Evolutionary conservation across 2,888 invertebrate species (phyloP).

Genomic region (Sialis fuliginosa): DNA sequence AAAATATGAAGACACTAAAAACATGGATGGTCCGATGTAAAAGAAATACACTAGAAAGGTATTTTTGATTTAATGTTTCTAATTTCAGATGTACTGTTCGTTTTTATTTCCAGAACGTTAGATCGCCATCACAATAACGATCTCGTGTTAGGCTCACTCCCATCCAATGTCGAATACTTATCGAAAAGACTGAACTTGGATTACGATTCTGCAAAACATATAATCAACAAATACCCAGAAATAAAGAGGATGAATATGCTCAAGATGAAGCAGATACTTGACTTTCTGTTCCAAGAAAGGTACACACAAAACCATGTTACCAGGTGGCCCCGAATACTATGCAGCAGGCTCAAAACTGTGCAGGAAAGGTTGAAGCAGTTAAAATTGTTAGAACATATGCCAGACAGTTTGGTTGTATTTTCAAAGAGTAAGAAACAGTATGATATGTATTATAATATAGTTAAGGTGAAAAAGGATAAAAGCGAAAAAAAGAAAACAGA

Average conservation of each 20-base stretch:
- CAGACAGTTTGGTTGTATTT: conserved; percentile 9
- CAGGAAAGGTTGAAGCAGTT: conserved; percentile 21
- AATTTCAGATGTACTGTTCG: neutral
- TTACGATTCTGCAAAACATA: conserved; percentile 16
- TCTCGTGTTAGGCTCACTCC: conserved; percentile 21
- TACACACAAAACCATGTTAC: conserved; percentile 23
- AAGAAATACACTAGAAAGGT: conserved; percentile 21
- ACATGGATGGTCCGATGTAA: conserved; percentile 30
- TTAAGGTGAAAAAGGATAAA: conserved; percentile 5
- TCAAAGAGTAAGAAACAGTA: conserved; percentile 11
- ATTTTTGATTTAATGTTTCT: conserved; percentile 8
- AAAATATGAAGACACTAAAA: conserved; percentile 22
- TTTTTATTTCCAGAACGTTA: conserved; percentile 17
- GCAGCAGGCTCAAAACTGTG: conserved; percentile 25
- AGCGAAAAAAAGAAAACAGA: conserved; percentile 3
- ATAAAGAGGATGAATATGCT: conserved; percentile 22
- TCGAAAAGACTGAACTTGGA: conserved; percentile 22
- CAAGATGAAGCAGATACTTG: conserved; percentile 25
- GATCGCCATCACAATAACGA: conserved; percentile 20
- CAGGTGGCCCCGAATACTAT: conserved; percentile 24
- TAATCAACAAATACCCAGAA: conserved; percentile 23
- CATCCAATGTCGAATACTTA: conserved; percentile 22
- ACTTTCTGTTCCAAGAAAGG: conserved; percentile 23
- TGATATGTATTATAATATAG: conserved; percentile 4
- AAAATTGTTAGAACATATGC: conserved; percentile 10